Evolutionary conservation across 2,888 invertebrate genomes (phyloP), one percentile per base, ranked within the genome.

Genomic region (Myopa testacea): DNA sequence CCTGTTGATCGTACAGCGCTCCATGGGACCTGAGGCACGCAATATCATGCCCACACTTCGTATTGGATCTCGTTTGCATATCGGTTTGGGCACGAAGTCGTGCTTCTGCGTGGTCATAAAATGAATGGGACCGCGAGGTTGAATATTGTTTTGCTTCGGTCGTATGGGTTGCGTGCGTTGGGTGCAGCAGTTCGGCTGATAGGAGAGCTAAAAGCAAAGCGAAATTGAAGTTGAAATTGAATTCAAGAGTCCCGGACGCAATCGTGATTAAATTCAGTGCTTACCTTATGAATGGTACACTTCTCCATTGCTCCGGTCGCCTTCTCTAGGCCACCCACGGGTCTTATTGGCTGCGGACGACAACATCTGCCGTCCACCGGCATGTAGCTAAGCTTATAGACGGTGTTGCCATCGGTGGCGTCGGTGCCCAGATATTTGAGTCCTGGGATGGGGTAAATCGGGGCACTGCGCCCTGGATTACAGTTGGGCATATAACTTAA

Each of bases 41-140:
- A 82, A 82, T 65, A 89, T 87, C 8, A 85, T 82, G 3, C 85
- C 82, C 0, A 78, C 70, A 0, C 86, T 88, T 72, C 85, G 79
- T 16, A 88, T 86, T 3, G 86, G 86, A 4, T 79, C 75, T 16
- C 88, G 85, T 1, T 84, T 85, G 34, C 83, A 90, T 79, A 90
- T 90, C 0, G 92, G 92, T 83, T 93, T 93, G 0, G 92, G 91
- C 50, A 93, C 93, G 84, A 90, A 95, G 89, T 94, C 94, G 85
- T 93, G 93, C 62, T 93, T 93, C 81, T 93, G 92, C 0, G 94
- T 94, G 3, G 95, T 95, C 79, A 93, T 88, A 81, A 92, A 92
- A 88, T 94, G 93, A 91, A 94, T 93, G n/a, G 94, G 93, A 0
- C 92, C 92, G 75, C 92, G 91, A 0, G 93, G 92, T 84, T 91